Evolutionary conservation across 2,113 vertebrate species (phyloP).

Genomic region (Rutilus rutilus): DNA sequence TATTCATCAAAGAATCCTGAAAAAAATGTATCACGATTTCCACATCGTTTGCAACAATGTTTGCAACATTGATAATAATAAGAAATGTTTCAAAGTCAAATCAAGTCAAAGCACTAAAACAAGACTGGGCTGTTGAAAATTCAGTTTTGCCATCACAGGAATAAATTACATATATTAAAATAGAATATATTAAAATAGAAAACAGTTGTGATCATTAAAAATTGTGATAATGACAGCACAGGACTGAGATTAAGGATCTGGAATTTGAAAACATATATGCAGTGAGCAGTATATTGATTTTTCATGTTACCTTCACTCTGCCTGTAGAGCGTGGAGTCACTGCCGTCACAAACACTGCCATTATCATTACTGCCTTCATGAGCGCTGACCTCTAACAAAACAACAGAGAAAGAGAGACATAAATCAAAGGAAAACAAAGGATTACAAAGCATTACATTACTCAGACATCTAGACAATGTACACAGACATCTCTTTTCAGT

Average conservation of each 20-base stretch:
- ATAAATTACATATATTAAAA: no score
- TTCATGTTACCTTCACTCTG: conserved; percentile 89
- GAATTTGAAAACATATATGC: neutral
- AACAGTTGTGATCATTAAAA: no score
- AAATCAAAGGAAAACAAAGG: neutral
- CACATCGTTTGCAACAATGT: no score
- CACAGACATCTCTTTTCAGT: neutral
- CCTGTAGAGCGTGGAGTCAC: conserved; percentile 90
- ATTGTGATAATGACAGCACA: no score
- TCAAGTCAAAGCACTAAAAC: no score
- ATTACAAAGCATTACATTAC: neutral
- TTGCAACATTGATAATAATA: neutral
- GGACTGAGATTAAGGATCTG: neutral
- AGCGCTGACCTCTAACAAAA: conserved; percentile 79
- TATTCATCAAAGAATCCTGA: neutral
- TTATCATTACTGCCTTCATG: conserved; percentile 89
- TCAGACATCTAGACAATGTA: neutral
- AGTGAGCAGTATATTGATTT: neutral
- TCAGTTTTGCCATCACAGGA: neutral
- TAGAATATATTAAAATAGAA: no score
- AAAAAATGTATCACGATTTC: neutral
- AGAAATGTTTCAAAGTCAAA: neutral
- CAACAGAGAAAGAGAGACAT: conserved; percentile 15
- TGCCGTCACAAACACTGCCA: conserved; percentile 86
- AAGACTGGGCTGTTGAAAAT: neutral